These are phyloP conservation scores for Ennomos erosarius DNA, from an alignment of 2,888 invertebrate genomes.

Conservation along the genomic window DNA sequence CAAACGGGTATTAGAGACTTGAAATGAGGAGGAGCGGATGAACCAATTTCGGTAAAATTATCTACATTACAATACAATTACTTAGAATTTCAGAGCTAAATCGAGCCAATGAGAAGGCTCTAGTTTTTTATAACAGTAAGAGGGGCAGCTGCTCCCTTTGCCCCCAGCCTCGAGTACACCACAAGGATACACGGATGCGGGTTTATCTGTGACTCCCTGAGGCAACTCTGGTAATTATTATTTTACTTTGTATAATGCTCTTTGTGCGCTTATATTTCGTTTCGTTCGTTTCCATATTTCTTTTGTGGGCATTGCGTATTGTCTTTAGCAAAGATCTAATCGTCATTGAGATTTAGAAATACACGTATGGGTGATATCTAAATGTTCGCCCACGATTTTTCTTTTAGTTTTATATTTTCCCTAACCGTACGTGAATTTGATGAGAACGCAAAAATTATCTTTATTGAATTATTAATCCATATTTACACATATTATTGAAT, in stretches of 20 bases:
- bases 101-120: too few species aligned
- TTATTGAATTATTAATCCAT: too few species aligned
- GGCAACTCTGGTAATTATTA: constrained; percentile 71
- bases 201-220: constrained; percentile 60
- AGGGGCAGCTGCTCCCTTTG: constrained; percentile 1
- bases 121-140: too few species aligned
- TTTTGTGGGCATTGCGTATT: constrained; percentile 58
- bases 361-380: constrained; percentile 14
- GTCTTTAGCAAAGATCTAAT: constrained; percentile 27
- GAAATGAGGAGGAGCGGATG: too few species aligned
- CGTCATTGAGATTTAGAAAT: constrained; percentile 28
- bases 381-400: background rate
- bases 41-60: too few species aligned
- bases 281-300: constrained; percentile 51
- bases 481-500: too few species aligned
- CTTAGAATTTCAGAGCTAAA: too few species aligned
- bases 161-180: constrained; percentile 8
- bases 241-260: constrained; percentile 69
- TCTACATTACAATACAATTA: too few species aligned
- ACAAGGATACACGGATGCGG: constrained; percentile 39
- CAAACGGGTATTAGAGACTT: too few species aligned
- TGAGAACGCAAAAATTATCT: too few species aligned
- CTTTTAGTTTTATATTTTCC: too few species aligned
- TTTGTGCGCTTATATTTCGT: constrained; percentile 50
- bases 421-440: too few species aligned